phyloP scores from a whole-genome alignment of 2,888 invertebrate species.

The Tiphia femorata region DNA sequence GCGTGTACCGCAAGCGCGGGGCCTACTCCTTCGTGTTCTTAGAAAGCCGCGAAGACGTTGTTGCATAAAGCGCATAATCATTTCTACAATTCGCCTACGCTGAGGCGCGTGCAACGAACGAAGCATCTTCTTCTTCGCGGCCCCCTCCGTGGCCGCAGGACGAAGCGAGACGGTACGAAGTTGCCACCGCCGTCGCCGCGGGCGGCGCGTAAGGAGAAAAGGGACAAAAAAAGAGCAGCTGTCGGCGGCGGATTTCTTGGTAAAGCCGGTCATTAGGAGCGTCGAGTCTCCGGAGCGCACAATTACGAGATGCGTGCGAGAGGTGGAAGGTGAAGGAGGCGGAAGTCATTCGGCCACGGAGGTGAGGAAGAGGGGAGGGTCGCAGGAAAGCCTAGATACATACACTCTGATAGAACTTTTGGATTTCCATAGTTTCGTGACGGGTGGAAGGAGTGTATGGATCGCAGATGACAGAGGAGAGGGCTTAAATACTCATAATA shows the following conservation, averaged over 20 bases:
- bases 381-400: too few relatives aligned
- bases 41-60: background rate
- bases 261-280: constrained; percentile 8
- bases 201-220: background rate
- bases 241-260: constrained; percentile 12
- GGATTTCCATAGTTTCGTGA: too few relatives aligned
- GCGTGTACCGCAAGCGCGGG: too few relatives aligned
- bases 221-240: constrained; percentile 31
- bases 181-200: background rate
- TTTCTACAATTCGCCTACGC: constrained; percentile 2
- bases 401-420: too few relatives aligned
- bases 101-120: background rate
- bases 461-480: too few relatives aligned
- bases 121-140: too few relatives aligned
- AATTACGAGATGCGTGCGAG: background rate
- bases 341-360: background rate
- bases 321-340: constrained; percentile 1
- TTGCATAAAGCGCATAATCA: constrained; percentile 8
- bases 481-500: too few relatives aligned
- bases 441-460: too few relatives aligned
- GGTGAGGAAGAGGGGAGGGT: background rate
- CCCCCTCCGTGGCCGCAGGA: too few relatives aligned
- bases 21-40: too few relatives aligned
- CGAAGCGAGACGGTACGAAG: too few relatives aligned
- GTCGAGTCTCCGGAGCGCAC: background rate